Percentiles rank a stretch among this genome's conserved stretches.
phyloP scores from a whole-genome alignment of 2,797 vertebrate species.

The Prionace glauca region DNA sequence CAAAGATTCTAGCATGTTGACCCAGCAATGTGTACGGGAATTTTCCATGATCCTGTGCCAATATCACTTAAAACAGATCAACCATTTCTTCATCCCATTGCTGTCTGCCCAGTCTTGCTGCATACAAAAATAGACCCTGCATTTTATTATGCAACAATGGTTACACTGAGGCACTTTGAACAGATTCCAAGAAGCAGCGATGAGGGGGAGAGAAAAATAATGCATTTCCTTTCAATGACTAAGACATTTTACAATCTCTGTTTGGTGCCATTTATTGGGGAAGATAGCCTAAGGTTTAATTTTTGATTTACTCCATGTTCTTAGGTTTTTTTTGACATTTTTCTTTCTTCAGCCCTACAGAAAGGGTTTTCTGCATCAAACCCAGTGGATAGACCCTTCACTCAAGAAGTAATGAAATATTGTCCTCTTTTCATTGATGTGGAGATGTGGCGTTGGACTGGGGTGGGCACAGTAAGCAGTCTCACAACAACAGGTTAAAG shows the following conservation, averaged over 20 bases:
- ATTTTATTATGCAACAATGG: neutral
- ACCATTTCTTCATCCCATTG: neutral
- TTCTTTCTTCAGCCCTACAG: neutral
- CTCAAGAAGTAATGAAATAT: neutral
- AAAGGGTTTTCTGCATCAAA: neutral
- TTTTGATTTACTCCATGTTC: neutral
- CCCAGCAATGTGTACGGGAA: neutral
- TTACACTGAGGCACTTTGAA: neutral
- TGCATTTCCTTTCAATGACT: neutral
- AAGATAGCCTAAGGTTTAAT: neutral
- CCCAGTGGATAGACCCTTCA: neutral
- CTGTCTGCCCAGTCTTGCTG: neutral
- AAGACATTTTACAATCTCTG: neutral
- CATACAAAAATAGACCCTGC: neutral
- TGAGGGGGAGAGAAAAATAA: neutral
- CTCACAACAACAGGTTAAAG: too few relatives aligned
- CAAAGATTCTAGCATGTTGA: neutral
- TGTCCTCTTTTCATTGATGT: neutral
- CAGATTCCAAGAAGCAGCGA: neutral
- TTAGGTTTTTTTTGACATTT: neutral
- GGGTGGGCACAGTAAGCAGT: too few relatives aligned
- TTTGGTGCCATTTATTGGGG: neutral
- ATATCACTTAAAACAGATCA: neutral
- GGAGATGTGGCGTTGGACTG: too few relatives aligned
- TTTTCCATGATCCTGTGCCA: neutral